Evolutionary conservation across 1,140 invertebrate species (phyloP).

Genomic region (Euschistus heros): DNA sequence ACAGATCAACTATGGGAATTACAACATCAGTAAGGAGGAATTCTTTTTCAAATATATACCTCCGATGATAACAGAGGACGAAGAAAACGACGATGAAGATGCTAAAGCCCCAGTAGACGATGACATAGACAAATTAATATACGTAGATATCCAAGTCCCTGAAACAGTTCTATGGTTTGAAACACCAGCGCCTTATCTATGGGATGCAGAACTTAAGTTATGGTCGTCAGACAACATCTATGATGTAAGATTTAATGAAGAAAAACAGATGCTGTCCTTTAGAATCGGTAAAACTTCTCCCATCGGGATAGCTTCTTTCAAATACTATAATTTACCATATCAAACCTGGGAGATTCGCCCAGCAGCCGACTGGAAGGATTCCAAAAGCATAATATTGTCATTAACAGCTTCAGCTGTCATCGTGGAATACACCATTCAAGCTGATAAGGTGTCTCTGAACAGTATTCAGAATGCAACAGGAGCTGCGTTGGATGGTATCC

Average conservation of each 20-base stretch:
- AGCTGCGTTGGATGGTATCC: slow-evolving; percentile 40
- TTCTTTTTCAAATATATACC: slow-evolving; percentile 28
- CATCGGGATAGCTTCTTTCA: slow-evolving; percentile 58
- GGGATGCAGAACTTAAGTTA: slow-evolving; percentile 45
- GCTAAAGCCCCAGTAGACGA: slow-evolving; percentile 20
- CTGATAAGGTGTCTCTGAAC: slow-evolving; percentile 40
- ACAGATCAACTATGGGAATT: slow-evolving; percentile 16
- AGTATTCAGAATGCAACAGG: slow-evolving; percentile 46
- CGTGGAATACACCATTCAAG: slow-evolving; percentile 49
- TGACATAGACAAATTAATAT: slow-evolving; percentile 22
- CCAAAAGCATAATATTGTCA: slow-evolving; percentile 42
- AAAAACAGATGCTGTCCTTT: slow-evolving; percentile 44
- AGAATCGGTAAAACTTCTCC: slow-evolving; percentile 33
- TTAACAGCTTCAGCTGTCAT: slow-evolving; percentile 57
- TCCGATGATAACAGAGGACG: slow-evolving; percentile 25
- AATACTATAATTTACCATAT: slow-evolving; percentile 67
- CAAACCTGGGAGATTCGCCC: slow-evolving; percentile 76
- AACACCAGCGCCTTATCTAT: slow-evolving; percentile 64
- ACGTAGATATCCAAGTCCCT: slow-evolving; percentile 45
- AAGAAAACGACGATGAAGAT: slow-evolving; percentile 28
- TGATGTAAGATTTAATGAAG: slow-evolving; percentile 73
- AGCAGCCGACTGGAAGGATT: slow-evolving; percentile 41
- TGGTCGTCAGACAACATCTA: slow-evolving; percentile 70
- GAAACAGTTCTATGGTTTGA: slow-evolving; percentile 71
- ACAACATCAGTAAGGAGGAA: slow-evolving; percentile 17